Conservation (phyloP, 1,140 invertebrate species). For the Hetaerina americana region DNA sequence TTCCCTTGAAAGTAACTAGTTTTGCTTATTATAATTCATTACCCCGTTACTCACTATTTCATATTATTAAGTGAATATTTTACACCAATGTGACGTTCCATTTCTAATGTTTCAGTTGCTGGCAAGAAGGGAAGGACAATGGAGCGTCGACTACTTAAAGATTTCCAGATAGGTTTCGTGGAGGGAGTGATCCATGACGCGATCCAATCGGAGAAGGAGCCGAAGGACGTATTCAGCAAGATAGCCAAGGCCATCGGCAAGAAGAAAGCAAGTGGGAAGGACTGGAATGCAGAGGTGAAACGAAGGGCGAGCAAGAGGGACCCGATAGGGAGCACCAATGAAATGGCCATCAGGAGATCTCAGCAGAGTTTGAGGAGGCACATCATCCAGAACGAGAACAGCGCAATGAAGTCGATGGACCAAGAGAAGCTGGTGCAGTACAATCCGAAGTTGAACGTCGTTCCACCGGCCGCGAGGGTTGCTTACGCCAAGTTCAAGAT, state of each 20-base stretch:
- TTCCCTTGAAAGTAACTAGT: too few relatives aligned
- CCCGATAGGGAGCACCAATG: slow-evolving; percentile 62
- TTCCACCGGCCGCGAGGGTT: slow-evolving; percentile 57
- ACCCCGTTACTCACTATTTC: too few relatives aligned
- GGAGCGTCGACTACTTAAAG: slow-evolving; percentile 72
- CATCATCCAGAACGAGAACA: slow-evolving; percentile 36
- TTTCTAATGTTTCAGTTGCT: slow-evolving; percentile 45
- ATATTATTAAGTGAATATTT: too few relatives aligned
- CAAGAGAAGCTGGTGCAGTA: slow-evolving; percentile 53
- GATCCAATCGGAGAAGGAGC: slow-evolving; percentile 41
- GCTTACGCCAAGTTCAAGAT: slow-evolving; percentile 79
- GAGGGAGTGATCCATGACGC: slow-evolving; percentile 66
- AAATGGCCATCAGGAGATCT: slow-evolving; percentile 39
- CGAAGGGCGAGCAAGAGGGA: slow-evolving; percentile 50
- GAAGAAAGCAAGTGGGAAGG: slow-evolving; percentile 41
- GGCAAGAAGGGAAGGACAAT: slow-evolving; percentile 74
- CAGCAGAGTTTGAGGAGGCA: slow-evolving; percentile 53
- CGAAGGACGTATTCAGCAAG: slow-evolving; percentile 66
- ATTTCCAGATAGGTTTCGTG: slow-evolving; percentile 78
- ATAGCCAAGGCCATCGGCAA: slow-evolving; percentile 61
- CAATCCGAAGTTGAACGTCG: slow-evolving; percentile 60
- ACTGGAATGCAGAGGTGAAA: slow-evolving; percentile 72
- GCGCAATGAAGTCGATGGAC: slow-evolving; percentile 43
- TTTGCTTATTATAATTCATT: too few relatives aligned
- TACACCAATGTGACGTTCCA: too few relatives aligned